Evolutionary conservation across 2,797 vertebrate species (phyloP), one percentile per base, ranked within the genome.

Genomic region (Bradypus variegatus): DNA sequence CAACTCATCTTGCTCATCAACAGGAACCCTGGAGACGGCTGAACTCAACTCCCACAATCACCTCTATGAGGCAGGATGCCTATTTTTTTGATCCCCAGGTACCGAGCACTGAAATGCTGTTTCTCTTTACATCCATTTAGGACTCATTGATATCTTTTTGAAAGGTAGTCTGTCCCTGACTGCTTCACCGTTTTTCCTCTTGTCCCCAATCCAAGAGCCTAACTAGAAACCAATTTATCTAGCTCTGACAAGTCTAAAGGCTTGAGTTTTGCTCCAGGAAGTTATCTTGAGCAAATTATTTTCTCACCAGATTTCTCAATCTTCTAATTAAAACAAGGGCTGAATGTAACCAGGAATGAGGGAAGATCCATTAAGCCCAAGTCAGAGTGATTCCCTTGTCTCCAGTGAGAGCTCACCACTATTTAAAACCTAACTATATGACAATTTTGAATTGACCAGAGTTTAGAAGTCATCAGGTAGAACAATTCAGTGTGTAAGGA

Each of bases 11-110:
- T 3, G 96, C 96, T 55, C 98, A 98, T 86, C 97, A 95, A 29
- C 97, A 98, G 38, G 97, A 98, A 48, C 98, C 98, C 1, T 98
- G 98, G 98, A 96, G 94, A 83, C 97, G 97, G 14, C 98, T 98
- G 36, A 94, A 97, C 73, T 90, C 96, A 58, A 86, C 90, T 15
- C 95, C 96, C 12, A 99, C 98, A 0, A 1, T 94, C 29, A 93
- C 97, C 86, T 98, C 98, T 94, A 96, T 90, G 75, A 97, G 91
- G 58, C 95, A 95, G 79, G 97, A 95, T 31, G 91, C 93, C 8
- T 93, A 83, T 62, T 95, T 97, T 86, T 70, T 64, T 38, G 96
- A 98, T 48, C 36, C 76, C 4, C 93, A 97, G 97, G 98, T 98
- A 95, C 94, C 77, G 19, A 86, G 58, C 31, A 29, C 36, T 60